Evolutionary conservation across 2,113 vertebrate species (phyloP).

Genomic region (Bombycilla garrulus): DNA sequence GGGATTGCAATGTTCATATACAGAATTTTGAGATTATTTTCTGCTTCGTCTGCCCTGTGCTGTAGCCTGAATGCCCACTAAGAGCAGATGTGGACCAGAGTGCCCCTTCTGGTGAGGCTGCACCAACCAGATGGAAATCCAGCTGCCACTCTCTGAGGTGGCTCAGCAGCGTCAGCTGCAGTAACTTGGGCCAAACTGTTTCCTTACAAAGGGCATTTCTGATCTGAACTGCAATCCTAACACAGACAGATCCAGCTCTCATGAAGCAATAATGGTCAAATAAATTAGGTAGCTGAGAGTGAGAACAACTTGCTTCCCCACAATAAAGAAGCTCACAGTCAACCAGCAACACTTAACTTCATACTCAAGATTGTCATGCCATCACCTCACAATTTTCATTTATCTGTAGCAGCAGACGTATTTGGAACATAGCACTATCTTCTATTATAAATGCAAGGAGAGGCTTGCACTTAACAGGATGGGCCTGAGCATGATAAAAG

Average conservation of each 20-base stretch:
- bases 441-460: not conserved
- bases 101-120: not conserved
- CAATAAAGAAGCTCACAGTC: not conserved
- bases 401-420: not conserved
- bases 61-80: not conserved
- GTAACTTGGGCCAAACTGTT: not conserved
- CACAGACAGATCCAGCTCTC: rapidly evolving
- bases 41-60: not conserved
- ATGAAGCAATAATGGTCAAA: not conserved
- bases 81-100: not conserved
- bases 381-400: not conserved
- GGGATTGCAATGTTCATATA: too few species aligned
- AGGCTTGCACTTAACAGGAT: not conserved
- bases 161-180: not conserved
- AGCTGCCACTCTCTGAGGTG: rapidly evolving
- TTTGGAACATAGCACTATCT: not conserved
- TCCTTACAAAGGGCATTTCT: not conserved
- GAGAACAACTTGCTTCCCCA: not conserved
- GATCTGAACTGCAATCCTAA: not conserved
- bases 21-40: not conserved
- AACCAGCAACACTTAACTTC: not conserved
- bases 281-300: not conserved
- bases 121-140: rapidly evolving
- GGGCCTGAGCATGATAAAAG: not conserved
- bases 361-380: not conserved